Conservation (phyloP, 2,113 vertebrate species). For the Tauraco erythrolophus region DNA sequence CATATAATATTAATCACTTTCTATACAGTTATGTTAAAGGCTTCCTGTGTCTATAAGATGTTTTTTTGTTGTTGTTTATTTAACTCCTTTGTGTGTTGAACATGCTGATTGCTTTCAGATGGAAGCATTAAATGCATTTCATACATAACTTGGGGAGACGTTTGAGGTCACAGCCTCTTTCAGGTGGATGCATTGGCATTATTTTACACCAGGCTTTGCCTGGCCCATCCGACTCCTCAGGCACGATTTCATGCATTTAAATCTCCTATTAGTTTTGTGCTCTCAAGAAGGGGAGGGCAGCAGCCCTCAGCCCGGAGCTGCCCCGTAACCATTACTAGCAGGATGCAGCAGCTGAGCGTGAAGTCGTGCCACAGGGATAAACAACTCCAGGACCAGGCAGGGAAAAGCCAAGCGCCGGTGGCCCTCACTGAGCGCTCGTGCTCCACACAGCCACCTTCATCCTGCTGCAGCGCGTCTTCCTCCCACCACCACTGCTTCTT, state of each 20-base stretch:
- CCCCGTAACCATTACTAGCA: background rate
- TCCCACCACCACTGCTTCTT: background rate
- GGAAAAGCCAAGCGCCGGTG: background rate
- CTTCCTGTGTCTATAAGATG: background rate
- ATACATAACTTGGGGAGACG: background rate
- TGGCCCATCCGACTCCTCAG: background rate
- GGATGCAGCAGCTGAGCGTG: fast-evolving
- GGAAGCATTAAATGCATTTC: background rate
- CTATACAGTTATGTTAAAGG: background rate
- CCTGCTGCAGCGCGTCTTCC: background rate
- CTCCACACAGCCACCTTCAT: background rate
- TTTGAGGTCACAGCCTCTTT: background rate
- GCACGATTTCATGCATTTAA: constrained; percentile 15
- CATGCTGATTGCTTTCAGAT: background rate
- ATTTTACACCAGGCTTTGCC: background rate
- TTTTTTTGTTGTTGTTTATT: background rate
- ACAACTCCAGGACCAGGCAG: background rate
- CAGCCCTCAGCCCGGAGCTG: background rate
- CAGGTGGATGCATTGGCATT: background rate
- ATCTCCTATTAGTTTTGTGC: background rate
- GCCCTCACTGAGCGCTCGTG: background rate
- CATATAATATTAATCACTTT: background rate
- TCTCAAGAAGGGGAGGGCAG: background rate
- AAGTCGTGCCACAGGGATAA: background rate
- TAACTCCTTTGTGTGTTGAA: background rate